These are phyloP conservation scores for Colinus virginianus DNA, from an alignment of 2,113 vertebrate genomes.

Conservation along the genomic window DNA sequence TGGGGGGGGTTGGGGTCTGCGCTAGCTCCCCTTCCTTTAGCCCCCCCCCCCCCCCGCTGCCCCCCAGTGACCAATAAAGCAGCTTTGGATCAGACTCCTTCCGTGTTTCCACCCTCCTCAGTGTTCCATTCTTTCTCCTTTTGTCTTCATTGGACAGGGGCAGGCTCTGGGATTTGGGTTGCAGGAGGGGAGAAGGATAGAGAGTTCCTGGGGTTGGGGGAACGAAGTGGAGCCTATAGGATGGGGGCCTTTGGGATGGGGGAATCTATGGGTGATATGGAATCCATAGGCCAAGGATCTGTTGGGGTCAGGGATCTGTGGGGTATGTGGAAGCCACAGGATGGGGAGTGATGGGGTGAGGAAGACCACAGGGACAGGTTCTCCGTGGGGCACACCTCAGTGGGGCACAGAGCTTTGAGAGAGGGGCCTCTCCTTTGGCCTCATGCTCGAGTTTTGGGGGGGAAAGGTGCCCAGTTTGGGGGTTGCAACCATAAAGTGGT, in stretches of 20 bases:
- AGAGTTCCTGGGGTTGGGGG: background rate
- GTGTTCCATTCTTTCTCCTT: no score
- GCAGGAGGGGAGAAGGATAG: background rate
- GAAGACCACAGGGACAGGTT: background rate
- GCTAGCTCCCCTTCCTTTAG: no score
- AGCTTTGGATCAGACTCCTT: background rate
- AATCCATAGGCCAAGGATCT: no score
- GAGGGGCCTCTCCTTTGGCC: no score
- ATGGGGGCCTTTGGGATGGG: no score
- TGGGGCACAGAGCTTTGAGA: no score
- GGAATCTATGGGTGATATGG: no score
- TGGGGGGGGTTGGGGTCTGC: background rate
- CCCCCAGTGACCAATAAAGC: background rate
- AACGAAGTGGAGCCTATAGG: fast-evolving
- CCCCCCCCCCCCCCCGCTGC: background rate
- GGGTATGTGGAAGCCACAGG: fast-evolving
- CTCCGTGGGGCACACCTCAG: no score
- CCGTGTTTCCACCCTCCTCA: background rate
- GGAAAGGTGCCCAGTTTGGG: no score
- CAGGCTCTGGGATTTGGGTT: background rate
- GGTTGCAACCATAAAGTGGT: no score
- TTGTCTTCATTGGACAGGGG: background rate
- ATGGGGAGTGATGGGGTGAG: fast-evolving
- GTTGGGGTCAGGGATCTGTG: background rate
- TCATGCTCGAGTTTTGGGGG: no score